These are phyloP conservation scores for Ptychobarbus kaznakovi DNA, from an alignment of 2,797 vertebrate species.

Conservation along the genomic window DNA sequence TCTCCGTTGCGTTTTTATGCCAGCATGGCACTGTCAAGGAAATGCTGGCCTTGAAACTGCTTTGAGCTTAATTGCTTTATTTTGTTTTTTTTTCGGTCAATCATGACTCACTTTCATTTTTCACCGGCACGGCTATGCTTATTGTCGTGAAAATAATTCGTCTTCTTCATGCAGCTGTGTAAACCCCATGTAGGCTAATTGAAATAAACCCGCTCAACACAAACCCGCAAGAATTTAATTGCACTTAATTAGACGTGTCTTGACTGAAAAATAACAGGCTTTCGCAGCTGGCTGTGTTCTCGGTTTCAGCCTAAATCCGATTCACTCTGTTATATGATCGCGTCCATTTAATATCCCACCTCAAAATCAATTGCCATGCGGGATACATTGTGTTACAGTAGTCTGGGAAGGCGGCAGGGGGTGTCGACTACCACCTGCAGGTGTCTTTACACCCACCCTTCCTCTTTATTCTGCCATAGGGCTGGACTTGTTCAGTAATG, in stretches of 20 bases:
- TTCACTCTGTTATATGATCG: slow-evolving; percentile 5
- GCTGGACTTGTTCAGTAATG: slow-evolving; percentile 12
- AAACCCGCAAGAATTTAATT: background rate
- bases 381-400: slow-evolving; percentile 17
- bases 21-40: slow-evolving; percentile 2
- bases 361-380: slow-evolving; percentile 13
- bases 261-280: slow-evolving; percentile 28
- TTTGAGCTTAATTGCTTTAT: background rate
- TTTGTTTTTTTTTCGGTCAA: background rate
- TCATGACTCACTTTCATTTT: background rate
- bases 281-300: background rate
- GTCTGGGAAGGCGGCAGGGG: slow-evolving; percentile 43
- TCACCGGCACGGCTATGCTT: background rate
- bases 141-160: background rate
- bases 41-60: background rate
- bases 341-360: slow-evolving; percentile 16
- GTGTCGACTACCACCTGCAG: slow-evolving; percentile 31
- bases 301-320: background rate
- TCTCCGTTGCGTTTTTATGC: background rate
- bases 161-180: slow-evolving; percentile 15
- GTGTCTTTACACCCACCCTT: slow-evolving; percentile 14
- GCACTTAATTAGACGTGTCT: slow-evolving; percentile 29
- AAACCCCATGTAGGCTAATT: background rate
- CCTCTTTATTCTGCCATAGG: background rate
- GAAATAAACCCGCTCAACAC: slow-evolving; percentile 3